Evolutionary conservation across 2,888 invertebrate species (phyloP).

Genomic region (Balanococcus diminutus): DNA sequence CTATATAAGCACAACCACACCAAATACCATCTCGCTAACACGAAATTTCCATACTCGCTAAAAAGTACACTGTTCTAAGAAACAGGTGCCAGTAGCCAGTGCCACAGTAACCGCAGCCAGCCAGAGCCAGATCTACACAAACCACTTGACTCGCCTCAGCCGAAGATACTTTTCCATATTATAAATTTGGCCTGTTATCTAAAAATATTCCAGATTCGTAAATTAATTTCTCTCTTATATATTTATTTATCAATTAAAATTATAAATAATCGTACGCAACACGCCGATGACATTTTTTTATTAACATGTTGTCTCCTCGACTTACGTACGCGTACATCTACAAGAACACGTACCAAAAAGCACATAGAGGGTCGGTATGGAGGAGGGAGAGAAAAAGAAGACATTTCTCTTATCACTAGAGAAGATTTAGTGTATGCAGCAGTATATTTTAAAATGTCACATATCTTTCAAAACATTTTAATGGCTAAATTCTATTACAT

Average conservation of each 20-base stretch:
- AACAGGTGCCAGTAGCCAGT: neutral
- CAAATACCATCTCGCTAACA: neutral
- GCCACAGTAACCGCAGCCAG: neutral
- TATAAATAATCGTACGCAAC: constrained; percentile 16
- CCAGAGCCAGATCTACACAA: neutral
- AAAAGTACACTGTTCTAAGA: neutral
- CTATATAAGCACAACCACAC: too few relatives aligned
- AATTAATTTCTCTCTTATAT: neutral
- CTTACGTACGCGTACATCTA: neutral
- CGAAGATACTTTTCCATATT: neutral
- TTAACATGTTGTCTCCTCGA: neutral
- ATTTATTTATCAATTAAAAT: constrained; percentile 42
- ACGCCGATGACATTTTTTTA: neutral
- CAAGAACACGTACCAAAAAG: neutral
- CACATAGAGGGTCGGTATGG: neutral
- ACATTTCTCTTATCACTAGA: constrained; percentile 29
- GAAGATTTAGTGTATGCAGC: neutral
- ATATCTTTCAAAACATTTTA: constrained; percentile 42
- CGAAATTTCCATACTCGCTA: constrained; percentile 14
- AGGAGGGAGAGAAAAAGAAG: neutral
- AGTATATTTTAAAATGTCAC: constrained; percentile 36
- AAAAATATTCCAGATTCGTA: constrained; percentile 19
- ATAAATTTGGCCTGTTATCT: neutral
- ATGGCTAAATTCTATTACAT: constrained; percentile 42
- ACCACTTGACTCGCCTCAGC: neutral